These are phyloP conservation scores for Melanotaenia boesemani DNA, from an alignment of 2,797 vertebrate species.

Conservation along the genomic window DNA sequence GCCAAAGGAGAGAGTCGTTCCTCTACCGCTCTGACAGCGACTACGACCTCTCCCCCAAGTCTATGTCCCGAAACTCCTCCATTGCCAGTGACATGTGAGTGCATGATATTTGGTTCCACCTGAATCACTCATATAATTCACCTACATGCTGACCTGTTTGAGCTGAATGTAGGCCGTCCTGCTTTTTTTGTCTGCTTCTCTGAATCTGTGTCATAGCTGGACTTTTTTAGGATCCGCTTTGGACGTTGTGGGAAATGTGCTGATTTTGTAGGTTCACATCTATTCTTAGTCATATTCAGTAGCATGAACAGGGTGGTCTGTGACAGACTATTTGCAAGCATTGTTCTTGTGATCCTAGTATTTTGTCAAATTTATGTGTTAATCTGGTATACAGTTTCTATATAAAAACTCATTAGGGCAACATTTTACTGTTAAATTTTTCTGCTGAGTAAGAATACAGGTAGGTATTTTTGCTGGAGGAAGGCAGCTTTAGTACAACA, in stretches of 20 bases:
- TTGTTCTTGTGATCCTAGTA: not conserved
- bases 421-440: no score
- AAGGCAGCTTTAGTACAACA: no score
- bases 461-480: no score
- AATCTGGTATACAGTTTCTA: no score
- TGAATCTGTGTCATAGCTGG: slow-evolving; percentile 30
- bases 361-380: slow-evolving; percentile 1
- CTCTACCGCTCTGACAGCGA: slow-evolving; percentile 98
- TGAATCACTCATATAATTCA: slow-evolving; percentile 5
- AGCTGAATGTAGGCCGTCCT: not conserved
- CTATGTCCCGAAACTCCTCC: slow-evolving; percentile 99
- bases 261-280: slow-evolving; percentile 55
- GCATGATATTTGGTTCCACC: slow-evolving; percentile 16
- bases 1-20: slow-evolving; percentile 97
- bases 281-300: slow-evolving; percentile 53
- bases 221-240: slow-evolving; percentile 29
- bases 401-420: no score
- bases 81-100: slow-evolving; percentile 99
- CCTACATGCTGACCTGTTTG: not conserved
- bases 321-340: slow-evolving; percentile 23
- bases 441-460: no score
- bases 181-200: slow-evolving; percentile 4
- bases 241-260: slow-evolving; percentile 44
- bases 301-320: slow-evolving; percentile 26
- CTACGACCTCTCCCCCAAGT: slow-evolving; percentile 98